A percentile compares a stretch with the other conserved stretches of the same genome.
Conservation (phyloP, 2,113 vertebrate genomes). For the Lynx canadensis region DNA sequence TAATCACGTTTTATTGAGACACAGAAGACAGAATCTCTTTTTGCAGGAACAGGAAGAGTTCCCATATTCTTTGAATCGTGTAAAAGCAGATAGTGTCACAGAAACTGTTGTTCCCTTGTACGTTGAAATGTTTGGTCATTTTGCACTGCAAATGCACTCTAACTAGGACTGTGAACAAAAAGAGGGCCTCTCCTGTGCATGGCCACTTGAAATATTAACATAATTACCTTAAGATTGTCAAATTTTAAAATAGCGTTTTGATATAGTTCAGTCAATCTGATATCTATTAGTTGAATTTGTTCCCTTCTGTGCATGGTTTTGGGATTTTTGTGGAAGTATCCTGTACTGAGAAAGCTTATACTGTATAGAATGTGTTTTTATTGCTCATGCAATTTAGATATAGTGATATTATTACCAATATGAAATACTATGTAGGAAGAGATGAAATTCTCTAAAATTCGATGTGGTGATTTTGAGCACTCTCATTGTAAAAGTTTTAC, state of each 20-base stretch:
- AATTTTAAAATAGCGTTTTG: constrained; percentile 26
- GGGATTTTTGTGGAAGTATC: not conserved
- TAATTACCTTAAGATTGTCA: not conserved
- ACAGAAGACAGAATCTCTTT: constrained; percentile 67
- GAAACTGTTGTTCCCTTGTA: constrained; percentile 53
- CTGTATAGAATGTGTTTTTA: constrained; percentile 35
- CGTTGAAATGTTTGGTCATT: not conserved
- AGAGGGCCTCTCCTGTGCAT: not conserved
- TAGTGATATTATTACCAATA: not conserved
- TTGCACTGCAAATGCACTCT: not conserved
- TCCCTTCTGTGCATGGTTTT: not conserved
- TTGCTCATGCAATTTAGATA: constrained; percentile 41
- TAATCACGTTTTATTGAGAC: constrained; percentile 56
- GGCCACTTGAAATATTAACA: not conserved
- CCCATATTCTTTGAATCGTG: constrained; percentile 61
- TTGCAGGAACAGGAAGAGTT: constrained; percentile 49
- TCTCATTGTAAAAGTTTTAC: constrained; percentile 52
- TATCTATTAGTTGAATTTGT: not conserved
- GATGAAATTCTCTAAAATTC: constrained; percentile 42
- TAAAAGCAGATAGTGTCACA: constrained; percentile 52
- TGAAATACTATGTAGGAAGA: constrained; percentile 9
- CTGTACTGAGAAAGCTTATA: not conserved
- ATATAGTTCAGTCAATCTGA: not conserved
- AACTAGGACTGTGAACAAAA: constrained; percentile 41
- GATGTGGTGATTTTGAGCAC: constrained; percentile 24